Evolutionary conservation across 2,113 vertebrate species (phyloP), one percentile per base, ranked within the genome.

Genomic region (Muntiacus muntjak): DNA sequence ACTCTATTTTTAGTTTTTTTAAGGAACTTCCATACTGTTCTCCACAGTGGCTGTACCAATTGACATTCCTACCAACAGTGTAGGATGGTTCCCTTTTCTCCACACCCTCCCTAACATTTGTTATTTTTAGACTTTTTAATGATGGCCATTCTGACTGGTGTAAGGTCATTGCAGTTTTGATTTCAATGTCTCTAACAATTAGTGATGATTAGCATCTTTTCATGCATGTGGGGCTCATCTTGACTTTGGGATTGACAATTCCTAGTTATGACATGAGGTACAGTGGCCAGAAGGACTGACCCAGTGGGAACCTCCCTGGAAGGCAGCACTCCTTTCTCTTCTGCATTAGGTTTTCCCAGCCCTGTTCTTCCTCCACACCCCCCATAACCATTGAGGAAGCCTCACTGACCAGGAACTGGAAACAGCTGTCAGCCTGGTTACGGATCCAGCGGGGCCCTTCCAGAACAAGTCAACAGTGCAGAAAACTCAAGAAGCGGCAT

Each of bases 361-460:
- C 33, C 25, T 12, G 21, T 26, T 21, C 45, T 36, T 82, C 10
- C 10, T 5, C 0, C 0, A 30, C 10, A 45, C 2, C 36, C 36
- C 62, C 15, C 16, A 55, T 11, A 33, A 43, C 54, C 64, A 36
- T 2, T 5, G 25, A 45, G 30, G 21, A 7, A 71, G 50, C 52
- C 40, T 45, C 13, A 45, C 30, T 47, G 52, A 5, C 11, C 4
- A 1, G 43, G 12, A 60, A 45, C n/a, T 60, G 55, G 52, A 57
- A 52, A 86, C 4, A 33, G 92, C 23, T 52, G 43, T 26, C 67
- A 58, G 40, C 25, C 26, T 62, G 71, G 45, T 55, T 36, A 84
- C 7, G 2, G 11, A 21, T 6, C 84, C 83, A 79, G n/a, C 3
- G 4, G n/a, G 40, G 55, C 25, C 76, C 25, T n/a, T 23, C 43